These are phyloP conservation scores for Pogonocichla stellata DNA, from an alignment of 2,113 vertebrate species.

Conservation along the genomic window DNA sequence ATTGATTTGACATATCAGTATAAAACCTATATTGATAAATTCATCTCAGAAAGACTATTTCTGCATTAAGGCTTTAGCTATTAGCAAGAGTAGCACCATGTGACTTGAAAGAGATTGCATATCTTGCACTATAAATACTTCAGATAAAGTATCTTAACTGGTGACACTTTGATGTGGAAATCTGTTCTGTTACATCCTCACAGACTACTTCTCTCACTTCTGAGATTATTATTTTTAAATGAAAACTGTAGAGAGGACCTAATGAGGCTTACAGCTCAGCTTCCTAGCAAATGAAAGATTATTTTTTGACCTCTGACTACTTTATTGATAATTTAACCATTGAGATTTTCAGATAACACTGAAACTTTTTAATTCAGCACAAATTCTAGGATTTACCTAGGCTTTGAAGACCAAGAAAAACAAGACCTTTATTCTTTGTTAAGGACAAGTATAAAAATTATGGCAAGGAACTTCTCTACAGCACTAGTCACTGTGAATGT, in stretches of 20 bases:
- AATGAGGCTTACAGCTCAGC: background rate
- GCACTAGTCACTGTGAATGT: background rate
- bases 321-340: slow-evolving; percentile 19
- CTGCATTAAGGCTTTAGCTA: background rate
- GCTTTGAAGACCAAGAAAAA: background rate
- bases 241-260: background rate
- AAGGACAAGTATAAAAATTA: background rate
- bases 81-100: background rate
- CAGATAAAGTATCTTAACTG: slow-evolving; percentile 1
- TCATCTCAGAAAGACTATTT: background rate
- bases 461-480: background rate
- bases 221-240: background rate
- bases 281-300: slow-evolving; percentile 12
- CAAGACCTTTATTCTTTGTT: background rate
- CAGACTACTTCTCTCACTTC: background rate
- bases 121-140: background rate
- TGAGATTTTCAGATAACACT: slow-evolving; percentile 18
- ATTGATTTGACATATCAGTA: background rate
- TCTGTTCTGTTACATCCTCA: background rate
- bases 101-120: slow-evolving; percentile 22
- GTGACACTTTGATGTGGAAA: slow-evolving; percentile 41
- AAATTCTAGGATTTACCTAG: background rate
- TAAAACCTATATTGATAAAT: background rate
- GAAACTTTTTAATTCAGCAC: background rate
- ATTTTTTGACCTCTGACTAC: background rate